Evolutionary conservation across 2,797 vertebrate genomes (phyloP).

Genomic region (Mus caroli): DNA sequence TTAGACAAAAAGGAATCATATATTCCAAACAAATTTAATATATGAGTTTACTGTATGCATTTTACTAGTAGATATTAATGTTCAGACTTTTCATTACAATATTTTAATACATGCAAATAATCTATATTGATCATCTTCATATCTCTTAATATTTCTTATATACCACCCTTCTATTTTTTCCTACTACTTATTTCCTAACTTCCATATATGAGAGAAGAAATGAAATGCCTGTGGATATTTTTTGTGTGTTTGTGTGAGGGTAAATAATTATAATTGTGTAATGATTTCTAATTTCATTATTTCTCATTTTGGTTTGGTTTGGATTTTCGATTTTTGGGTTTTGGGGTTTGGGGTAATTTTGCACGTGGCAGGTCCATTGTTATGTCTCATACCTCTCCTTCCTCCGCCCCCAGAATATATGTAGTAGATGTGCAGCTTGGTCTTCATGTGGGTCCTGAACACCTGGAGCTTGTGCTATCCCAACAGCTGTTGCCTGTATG

Average conservation of each 20-base stretch:
- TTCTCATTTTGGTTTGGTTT: no score
- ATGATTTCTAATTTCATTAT: neutral
- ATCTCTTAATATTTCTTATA: neutral
- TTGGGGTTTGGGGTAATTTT: no score
- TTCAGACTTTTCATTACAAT: neutral
- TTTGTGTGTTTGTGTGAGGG: no score
- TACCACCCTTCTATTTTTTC: neutral
- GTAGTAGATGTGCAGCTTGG: no score
- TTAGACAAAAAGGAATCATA: neutral
- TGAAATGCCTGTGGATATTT: neutral
- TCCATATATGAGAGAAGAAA: neutral
- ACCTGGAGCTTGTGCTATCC: no score
- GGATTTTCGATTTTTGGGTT: no score
- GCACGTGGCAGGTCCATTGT: neutral
- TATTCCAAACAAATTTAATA: neutral
- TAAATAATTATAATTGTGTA: neutral
- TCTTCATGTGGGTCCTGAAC: no score
- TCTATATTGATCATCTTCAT: neutral
- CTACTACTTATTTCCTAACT: neutral
- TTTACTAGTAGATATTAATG: neutral
- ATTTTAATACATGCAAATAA: neutral
- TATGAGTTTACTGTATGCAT: neutral
- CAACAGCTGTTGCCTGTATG: no score
- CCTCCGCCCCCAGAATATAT: no score
- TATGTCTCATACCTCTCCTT: no score